Evolutionary conservation across 2,797 vertebrate species (phyloP).

Genomic region (Xenopus petersii): DNA sequence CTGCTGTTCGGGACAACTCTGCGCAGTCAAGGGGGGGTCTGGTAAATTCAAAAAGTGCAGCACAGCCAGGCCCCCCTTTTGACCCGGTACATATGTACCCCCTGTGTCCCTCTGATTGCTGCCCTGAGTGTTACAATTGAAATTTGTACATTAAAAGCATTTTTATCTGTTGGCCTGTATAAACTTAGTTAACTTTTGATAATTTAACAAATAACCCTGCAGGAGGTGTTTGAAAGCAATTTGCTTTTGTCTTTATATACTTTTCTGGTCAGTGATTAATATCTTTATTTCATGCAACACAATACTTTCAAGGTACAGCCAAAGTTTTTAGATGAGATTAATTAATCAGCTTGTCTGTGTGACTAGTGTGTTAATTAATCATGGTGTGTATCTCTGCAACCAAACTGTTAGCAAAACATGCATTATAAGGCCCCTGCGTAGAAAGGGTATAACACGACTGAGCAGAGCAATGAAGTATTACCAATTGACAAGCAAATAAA

Average conservation of each 20-base stretch:
- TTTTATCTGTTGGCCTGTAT: constrained; percentile 11
- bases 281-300: constrained; percentile 44
- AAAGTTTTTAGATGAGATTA: constrained; percentile 40
- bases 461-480: constrained; percentile 39
- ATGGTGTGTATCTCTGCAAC: constrained; percentile 40
- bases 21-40: too few relatives aligned
- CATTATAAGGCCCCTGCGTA: constrained; percentile 6
- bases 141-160: too few relatives aligned
- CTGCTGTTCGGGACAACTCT: too few relatives aligned
- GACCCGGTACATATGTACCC: too few relatives aligned
- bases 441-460: constrained; percentile 13
- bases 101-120: too few relatives aligned
- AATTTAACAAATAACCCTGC: constrained; percentile 20
- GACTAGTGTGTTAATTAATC: constrained; percentile 44
- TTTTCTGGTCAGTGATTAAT: constrained; percentile 44
- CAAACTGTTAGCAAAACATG: constrained; percentile 36
- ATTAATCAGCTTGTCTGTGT: constrained; percentile 48
- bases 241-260: constrained; percentile 37
- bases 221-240: constrained; percentile 19
- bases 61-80: too few relatives aligned
- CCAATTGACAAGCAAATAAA: constrained; percentile 9
- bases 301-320: constrained; percentile 36
- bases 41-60: too few relatives aligned
- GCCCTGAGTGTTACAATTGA: too few relatives aligned
- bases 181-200: constrained; percentile 27